Evolutionary conservation across 2,113 vertebrate genomes (phyloP), one percentile per base, ranked within the genome.

Genomic region (Actenoides lindsayi): DNA sequence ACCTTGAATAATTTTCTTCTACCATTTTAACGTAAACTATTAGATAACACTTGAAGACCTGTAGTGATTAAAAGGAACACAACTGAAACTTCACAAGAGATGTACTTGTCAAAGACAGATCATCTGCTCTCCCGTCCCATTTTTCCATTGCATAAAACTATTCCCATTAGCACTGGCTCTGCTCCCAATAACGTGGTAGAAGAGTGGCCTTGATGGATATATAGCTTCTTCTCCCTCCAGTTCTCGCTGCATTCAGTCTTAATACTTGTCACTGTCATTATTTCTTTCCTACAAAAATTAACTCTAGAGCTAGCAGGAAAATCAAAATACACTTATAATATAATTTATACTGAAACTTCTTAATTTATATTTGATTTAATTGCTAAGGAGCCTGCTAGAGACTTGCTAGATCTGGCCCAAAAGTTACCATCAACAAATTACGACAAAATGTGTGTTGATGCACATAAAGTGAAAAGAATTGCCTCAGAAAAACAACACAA

Each of bases 401-500:
- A 89, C 50, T 83, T 81, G 46, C 44, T 87, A 83, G 30, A 82
- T 65, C 48, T 64, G 81, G 74, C 35, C 77, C 46, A 51, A 93
- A 95, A 92, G 60, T 89, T 87, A 87, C 77, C 71, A 82, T 88
- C 68, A 94, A 94, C 83, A 93, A 89, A 94, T 90, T 77, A 86
- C 46, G 65, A 87, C 56, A 73, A 93, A 95, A 94, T 12, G 48
- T 53, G 87, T 77, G 65, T 84, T 87, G 80, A 77, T 90, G 78
- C 82, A 80, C 59, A 59, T 62, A 63, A 90, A 90, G 73, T 67
- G 84, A 85, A 94, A 96, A 77, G 90, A 94, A 81, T 89, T 90
- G 74, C 68, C 91, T 95, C 78, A 83, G 67, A 96, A 94, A 93
- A 91, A 65, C 92, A 92, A 74, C 80, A 96, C 95, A 97, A 97